Base-by-base conservation (phyloP, 2,797 vertebrate genomes). In the Coccyzus lansbergi region DNA sequence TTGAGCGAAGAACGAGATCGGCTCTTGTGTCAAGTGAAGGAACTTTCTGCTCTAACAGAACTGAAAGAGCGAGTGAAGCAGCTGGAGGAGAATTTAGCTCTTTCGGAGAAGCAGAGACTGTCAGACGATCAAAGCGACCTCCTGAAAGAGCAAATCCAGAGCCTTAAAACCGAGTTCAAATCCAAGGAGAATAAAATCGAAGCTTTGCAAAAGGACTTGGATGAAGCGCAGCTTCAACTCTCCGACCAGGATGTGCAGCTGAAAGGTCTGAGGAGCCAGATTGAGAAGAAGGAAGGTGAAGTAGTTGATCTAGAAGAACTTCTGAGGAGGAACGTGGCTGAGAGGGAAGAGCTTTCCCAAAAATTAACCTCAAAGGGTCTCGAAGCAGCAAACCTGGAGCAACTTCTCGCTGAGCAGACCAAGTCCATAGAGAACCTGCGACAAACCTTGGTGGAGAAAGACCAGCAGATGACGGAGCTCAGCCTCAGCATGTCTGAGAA, bases 141-240 rank as follows among this genome's bases (percentile, higher is more conserved):
- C 86, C 96, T 99, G 53, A 97, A 97, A 85, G 98, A 99, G 75
- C 98, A 99, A 97, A 95, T 99, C 17, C 96, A 98, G 33, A 98
- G 98, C 95, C 97, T 99, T 83, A 97, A 92, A 80, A 86, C 96
- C 84, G 98, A 98, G 79, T 97, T 96, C 72, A 96, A 96, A 79
- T 97, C 97, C 52, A 99, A 99, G 79, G 99, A 99, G 74, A 85
- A 98, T 83, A 98, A 98, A 96, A 98, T 99, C 38, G 97, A 98
- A 80, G 97, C 90, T 51, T 91, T 99, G 76, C 98, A 99, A 75
- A 97, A 96, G 44, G 98, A 99, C 74, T 93, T 99, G 93, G 98
- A 99, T 82, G 94, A 88, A 44, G 92, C 97, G 4, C 98, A 97
- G 1, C 80, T 90, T 69, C 97, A 96, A 34, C 96, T 98, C 65